These are phyloP conservation scores for Pinna nobilis DNA, from an alignment of 1,140 invertebrate genomes.

Conservation along the genomic window DNA sequence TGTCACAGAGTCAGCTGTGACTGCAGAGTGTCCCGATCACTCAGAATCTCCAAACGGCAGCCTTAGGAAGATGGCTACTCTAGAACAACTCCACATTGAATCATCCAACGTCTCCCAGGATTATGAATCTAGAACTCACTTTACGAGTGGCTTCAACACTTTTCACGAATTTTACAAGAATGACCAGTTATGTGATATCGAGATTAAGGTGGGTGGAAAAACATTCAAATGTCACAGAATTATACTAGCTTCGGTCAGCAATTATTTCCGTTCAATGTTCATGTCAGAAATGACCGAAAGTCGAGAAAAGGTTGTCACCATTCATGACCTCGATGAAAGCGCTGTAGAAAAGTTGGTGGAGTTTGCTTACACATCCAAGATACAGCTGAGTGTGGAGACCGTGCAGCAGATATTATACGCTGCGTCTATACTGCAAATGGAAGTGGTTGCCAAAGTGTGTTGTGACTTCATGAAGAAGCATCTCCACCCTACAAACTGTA, in stretches of 20 bases:
- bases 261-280: conserved; percentile 73
- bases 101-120: conserved; percentile 11
- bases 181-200: conserved; percentile 68
- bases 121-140: conserved; percentile 39
- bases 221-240: conserved; percentile 69
- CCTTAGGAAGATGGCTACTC: conserved; percentile 35
- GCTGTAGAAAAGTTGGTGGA: conserved; percentile 69
- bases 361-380: conserved; percentile 71
- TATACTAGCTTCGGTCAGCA: conserved; percentile 68
- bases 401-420: conserved; percentile 72
- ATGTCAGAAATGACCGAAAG: conserved; percentile 71
- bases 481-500: conserved; percentile 71
- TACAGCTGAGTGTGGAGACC: conserved; percentile 68
- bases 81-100: conserved; percentile 25
- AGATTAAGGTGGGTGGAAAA: conserved; percentile 65
- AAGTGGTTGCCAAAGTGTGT: conserved; percentile 69
- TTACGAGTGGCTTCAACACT: conserved; percentile 47
- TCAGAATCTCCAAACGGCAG: not conserved
- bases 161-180: conserved; percentile 62
- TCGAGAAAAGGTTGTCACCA: conserved; percentile 57
- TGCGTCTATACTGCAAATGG: conserved; percentile 72
- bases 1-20: not conserved
- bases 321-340: conserved; percentile 71
- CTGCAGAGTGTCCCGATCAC: not conserved
- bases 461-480: conserved; percentile 73